Evolutionary conservation across 2,113 vertebrate species (phyloP).

Genomic region (Microcebus murinus): DNA sequence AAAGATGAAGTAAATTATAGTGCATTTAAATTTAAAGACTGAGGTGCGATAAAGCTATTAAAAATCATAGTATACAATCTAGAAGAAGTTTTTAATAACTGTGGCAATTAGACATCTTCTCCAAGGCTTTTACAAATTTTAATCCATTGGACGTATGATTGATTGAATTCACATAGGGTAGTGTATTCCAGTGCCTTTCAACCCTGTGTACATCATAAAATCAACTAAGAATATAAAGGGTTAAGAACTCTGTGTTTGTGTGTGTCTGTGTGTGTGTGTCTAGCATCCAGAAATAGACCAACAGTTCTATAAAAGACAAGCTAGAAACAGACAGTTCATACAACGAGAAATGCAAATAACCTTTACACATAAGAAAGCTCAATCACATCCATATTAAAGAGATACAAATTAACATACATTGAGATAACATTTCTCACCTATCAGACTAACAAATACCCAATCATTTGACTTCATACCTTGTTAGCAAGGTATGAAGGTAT

Average conservation of each 20-base stretch:
- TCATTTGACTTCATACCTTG: not conserved
- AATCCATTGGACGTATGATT: constrained; percentile 12
- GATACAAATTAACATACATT: constrained; percentile 35
- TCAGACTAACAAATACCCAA: not conserved
- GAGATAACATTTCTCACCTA: not conserved
- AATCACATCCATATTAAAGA: not conserved
- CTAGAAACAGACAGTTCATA: not conserved
- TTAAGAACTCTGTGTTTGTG: not conserved
- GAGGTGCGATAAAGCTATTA: not conserved
- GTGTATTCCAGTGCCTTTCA: not conserved
- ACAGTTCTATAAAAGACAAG: not conserved
- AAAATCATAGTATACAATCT: not conserved
- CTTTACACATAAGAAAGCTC: not conserved
- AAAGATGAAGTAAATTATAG: not conserved
- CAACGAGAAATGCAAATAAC: constrained; percentile 30
- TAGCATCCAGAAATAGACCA: not conserved
- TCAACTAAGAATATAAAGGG: not conserved
- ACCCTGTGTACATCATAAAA: not conserved
- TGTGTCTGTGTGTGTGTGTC: not conserved
- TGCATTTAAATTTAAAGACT: not conserved
- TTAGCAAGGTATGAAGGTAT: not conserved
- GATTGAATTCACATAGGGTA: not conserved
- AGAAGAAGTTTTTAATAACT: constrained; percentile 1
- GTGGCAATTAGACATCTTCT: not conserved
- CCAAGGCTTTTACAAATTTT: constrained; percentile 9